phyloP scores from a whole-genome alignment of 2,113 vertebrate species.

The Amphiprion ocellaris region DNA sequence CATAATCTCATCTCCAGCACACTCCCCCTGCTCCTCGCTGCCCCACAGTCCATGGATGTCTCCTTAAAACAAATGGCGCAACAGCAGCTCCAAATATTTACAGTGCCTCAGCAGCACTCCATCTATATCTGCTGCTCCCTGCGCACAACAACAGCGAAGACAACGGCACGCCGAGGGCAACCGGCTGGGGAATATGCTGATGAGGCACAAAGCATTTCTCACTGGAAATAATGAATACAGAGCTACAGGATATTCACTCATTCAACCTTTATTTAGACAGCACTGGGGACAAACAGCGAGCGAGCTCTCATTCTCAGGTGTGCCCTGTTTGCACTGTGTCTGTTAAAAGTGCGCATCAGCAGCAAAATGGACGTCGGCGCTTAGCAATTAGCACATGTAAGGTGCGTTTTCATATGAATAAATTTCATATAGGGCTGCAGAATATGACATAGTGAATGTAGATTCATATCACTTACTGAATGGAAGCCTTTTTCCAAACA shows the following conservation, averaged over 20 bases:
- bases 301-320: slow-evolving; percentile 43
- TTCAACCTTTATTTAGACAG: slow-evolving; percentile 70
- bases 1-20: not conserved
- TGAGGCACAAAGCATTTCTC: slow-evolving; percentile 67
- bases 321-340: slow-evolving; percentile 43
- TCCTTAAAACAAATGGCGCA: slow-evolving; percentile 55
- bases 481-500: no score
- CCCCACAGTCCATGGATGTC: slow-evolving; percentile 24
- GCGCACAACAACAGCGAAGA: slow-evolving; percentile 46
- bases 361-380: slow-evolving; percentile 12
- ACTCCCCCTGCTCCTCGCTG: not conserved
- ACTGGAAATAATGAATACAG: slow-evolving; percentile 66
- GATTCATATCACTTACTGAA: not conserved
- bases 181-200: slow-evolving; percentile 75
- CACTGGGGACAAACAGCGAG: slow-evolving; percentile 35
- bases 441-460: not conserved
- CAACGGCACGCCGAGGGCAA: slow-evolving; percentile 51
- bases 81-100: slow-evolving; percentile 74
- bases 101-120: slow-evolving; percentile 63
- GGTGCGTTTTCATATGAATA: slow-evolving; percentile 1
- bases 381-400: not conserved
- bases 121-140: slow-evolving; percentile 56
- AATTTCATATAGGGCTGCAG: not conserved
- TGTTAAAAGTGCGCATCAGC: slow-evolving; percentile 8
- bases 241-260: slow-evolving; percentile 64